Evolutionary conservation across 2,113 vertebrate species (phyloP).

Genomic region (Coptodon bakossiorum): DNA sequence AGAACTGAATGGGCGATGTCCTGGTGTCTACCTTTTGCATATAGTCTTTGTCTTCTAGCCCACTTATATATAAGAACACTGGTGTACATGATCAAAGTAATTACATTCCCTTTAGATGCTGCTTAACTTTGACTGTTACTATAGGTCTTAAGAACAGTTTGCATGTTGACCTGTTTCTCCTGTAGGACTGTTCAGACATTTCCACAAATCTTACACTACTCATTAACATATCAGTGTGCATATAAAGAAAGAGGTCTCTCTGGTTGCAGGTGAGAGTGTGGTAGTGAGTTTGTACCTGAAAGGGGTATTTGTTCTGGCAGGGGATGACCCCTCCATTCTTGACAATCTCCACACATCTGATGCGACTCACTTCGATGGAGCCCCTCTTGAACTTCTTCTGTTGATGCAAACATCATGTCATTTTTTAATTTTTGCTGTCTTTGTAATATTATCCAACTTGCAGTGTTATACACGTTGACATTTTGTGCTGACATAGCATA

Average conservation of each 20-base stretch:
- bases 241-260: neutral
- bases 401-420: neutral
- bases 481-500: neutral
- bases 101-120: too few species aligned
- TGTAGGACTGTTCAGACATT: neutral
- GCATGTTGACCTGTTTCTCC: neutral
- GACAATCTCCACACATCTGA: conserved; percentile 90
- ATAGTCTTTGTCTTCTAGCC: too few species aligned
- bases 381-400: conserved; percentile 88
- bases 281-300: conserved; percentile 77
- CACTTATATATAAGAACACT: too few species aligned
- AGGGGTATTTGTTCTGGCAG: conserved; percentile 93
- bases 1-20: too few species aligned
- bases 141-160: too few species aligned
- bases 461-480: accelerated
- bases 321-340: conserved; percentile 80
- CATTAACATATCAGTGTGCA: neutral
- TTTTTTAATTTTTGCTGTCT: neutral
- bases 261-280: neutral
- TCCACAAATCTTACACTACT: neutral
- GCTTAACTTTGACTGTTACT: too few species aligned
- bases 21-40: too few species aligned
- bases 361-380: conserved; percentile 82
- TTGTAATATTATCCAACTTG: neutral
- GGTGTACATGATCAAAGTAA: too few species aligned